These are phyloP conservation scores for Melanostoma mellinum DNA, from an alignment of 2,888 invertebrate genomes.

Conservation along the genomic window DNA sequence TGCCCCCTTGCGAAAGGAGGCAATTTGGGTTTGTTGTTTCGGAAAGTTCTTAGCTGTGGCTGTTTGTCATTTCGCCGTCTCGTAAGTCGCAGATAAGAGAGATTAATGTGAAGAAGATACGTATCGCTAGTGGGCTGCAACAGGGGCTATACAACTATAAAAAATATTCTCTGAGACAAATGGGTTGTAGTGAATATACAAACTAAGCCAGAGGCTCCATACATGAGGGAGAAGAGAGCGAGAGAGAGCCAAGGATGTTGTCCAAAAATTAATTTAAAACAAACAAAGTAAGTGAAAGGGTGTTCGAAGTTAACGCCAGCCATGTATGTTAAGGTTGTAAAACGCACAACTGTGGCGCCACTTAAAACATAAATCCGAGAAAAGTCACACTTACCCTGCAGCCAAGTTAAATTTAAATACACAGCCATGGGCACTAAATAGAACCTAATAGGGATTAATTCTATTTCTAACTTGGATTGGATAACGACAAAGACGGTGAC, in stretches of 20 bases:
- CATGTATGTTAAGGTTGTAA: constrained; percentile 1
- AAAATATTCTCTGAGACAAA: constrained; percentile 25
- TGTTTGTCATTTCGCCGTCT: constrained; percentile 40
- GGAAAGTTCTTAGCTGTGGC: constrained; percentile 23
- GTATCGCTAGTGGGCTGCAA: constrained; percentile 30
- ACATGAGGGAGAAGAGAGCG: not conserved
- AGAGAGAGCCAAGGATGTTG: constrained; percentile 1
- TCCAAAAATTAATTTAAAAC: constrained; percentile 21
- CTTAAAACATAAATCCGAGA: constrained; percentile 19
- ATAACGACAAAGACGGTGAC: too few species aligned
- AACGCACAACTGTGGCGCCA: constrained; percentile 14
- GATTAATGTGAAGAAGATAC: constrained; percentile 40
- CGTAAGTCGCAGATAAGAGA: constrained; percentile 39
- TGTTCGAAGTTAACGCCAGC: not conserved
- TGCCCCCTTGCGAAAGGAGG: not conserved
- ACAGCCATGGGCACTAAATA: not conserved
- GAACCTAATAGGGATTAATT: not conserved
- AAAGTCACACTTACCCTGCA: not conserved
- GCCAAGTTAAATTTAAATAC: not conserved
- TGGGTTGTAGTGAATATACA: constrained; percentile 35
- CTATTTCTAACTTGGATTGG: too few species aligned
- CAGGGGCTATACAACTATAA: constrained; percentile 12
- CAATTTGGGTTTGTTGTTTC: not conserved
- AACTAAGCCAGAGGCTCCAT: constrained; percentile 20
- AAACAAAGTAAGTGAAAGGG: constrained; percentile 11